A percentile compares a stretch with the other conserved stretches of the same genome.
phyloP scores from a whole-genome alignment of 2,797 vertebrate species.

The Schizothorax lantsangensis region DNA sequence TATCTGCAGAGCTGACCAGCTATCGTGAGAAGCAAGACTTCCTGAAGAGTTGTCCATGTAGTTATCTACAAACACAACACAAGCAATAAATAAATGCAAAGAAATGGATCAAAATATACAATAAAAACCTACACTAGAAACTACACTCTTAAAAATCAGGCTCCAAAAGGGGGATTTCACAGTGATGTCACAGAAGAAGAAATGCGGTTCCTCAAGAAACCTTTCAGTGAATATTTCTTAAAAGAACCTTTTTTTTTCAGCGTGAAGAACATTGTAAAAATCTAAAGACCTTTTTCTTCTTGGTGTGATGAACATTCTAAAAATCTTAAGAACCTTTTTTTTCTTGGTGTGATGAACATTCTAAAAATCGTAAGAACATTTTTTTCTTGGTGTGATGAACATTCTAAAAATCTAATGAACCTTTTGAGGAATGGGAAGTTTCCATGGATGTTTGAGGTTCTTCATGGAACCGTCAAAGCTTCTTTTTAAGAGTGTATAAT shows the following conservation, averaged over 20 bases:
- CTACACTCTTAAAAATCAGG: neutral
- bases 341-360: too few species aligned
- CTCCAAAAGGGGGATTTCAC: neutral
- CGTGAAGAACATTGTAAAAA: neutral
- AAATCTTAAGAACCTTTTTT: too few species aligned
- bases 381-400: neutral
- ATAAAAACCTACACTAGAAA: neutral
- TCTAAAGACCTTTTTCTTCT: neutral
- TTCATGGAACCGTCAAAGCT: neutral
- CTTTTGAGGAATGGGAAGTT: neutral
- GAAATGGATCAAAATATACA: neutral
- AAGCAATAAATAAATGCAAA: neutral
- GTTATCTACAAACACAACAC: slow-evolving; percentile 70
- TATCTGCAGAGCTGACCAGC: slow-evolving; percentile 83
- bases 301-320: too few species aligned
- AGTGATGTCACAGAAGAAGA: too few species aligned
- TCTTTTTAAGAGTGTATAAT: neutral
- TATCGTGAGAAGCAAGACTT: slow-evolving; percentile 76
- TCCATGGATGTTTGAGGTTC: neutral
- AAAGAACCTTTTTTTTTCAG: neutral
- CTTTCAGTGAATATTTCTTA: too few species aligned
- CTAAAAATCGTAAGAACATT: neutral
- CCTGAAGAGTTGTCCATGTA: slow-evolving; percentile 82
- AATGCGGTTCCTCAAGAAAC: too few species aligned
- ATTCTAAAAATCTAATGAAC: neutral